A percentile compares a stretch with the other conserved stretches of the same genome.
These are phyloP conservation scores for Pelusios castaneus DNA, from an alignment of 2,113 vertebrate species.

Conservation along the genomic window DNA sequence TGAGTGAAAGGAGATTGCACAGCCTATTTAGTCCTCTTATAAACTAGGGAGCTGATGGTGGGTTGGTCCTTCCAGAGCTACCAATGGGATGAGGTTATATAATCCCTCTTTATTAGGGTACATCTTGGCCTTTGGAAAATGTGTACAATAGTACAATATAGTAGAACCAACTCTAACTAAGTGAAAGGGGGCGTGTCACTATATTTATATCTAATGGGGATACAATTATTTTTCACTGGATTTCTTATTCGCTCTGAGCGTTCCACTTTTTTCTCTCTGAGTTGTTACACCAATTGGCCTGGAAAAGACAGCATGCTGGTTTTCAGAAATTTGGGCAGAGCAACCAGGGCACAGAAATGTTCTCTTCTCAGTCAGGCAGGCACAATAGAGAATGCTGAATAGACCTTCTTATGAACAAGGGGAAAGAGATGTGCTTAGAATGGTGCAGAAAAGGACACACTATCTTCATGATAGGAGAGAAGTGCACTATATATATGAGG, in stretches of 20 bases:
- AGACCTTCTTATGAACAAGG: background rate
- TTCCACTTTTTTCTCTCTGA: background rate
- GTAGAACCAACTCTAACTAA: background rate
- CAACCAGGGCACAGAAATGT: constrained; percentile 9
- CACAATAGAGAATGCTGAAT: background rate
- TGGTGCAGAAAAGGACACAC: background rate
- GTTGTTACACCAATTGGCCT: background rate
- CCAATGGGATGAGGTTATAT: background rate
- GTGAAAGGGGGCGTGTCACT: background rate
- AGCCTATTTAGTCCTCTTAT: background rate
- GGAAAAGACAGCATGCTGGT: background rate
- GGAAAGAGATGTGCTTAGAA: background rate
- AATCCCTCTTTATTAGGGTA: background rate
- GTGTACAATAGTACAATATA: background rate
- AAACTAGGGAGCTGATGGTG: background rate
- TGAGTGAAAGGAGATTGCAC: background rate
- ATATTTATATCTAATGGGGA: background rate
- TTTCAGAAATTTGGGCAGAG: background rate
- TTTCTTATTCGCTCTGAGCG: background rate
- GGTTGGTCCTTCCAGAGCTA: background rate
- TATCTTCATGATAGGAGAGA: background rate
- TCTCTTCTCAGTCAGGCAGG: background rate
- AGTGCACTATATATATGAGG: background rate
- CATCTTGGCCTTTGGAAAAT: background rate
- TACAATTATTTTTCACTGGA: background rate